phyloP scores from a whole-genome alignment of 2,888 invertebrate species.

The Dermolepida albohirtum region DNA sequence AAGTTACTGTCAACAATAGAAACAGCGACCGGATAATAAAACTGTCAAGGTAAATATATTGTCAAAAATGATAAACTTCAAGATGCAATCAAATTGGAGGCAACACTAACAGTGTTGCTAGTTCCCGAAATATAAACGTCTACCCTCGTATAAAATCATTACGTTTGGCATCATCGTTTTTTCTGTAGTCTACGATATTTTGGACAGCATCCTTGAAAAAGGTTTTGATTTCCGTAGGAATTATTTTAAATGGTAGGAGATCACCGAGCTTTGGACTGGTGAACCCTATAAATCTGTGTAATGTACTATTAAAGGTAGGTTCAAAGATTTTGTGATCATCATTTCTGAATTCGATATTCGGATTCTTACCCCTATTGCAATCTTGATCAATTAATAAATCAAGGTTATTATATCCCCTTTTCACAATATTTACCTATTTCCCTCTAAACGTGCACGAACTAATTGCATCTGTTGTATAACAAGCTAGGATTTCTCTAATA shows the following conservation, averaged over 20 bases:
- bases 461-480: conserved; percentile 71
- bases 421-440: too few species aligned
- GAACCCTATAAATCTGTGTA: neutral
- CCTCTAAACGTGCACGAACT: conserved; percentile 71
- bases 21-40: too few species aligned
- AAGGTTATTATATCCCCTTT: too few species aligned
- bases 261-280: neutral
- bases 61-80: too few species aligned
- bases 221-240: neutral
- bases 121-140: too few species aligned
- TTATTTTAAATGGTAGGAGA: neutral
- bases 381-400: too few species aligned
- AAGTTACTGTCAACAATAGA: too few species aligned
- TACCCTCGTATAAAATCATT: conserved; percentile 61
- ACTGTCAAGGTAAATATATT: too few species aligned
- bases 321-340: conserved; percentile 48
- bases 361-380: conserved; percentile 68
- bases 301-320: neutral
- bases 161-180: conserved; percentile 47
- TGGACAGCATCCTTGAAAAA: conserved; percentile 24
- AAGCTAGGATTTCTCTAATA: conserved; percentile 66
- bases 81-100: too few species aligned
- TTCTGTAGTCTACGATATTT: conserved; percentile 52
- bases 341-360: conserved; percentile 64
- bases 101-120: too few species aligned